phyloP scores from a whole-genome alignment of 2,113 vertebrate genomes.

The Pipa parva region DNA sequence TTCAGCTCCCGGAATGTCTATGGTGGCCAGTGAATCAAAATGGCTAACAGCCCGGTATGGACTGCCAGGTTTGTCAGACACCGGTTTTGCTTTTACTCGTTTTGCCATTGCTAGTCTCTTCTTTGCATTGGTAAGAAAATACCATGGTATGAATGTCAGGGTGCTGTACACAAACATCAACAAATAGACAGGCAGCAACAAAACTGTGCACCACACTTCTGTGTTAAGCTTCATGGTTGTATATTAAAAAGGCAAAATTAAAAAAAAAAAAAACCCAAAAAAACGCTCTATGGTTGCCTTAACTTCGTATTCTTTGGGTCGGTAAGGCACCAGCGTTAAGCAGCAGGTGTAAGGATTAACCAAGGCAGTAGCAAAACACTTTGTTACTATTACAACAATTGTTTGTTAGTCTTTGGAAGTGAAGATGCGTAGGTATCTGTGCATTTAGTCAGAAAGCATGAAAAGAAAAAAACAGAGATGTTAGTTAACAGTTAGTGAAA shows the following conservation, averaged over 20 bases:
- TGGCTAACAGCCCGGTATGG: slow-evolving; percentile 86
- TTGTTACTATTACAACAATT: slow-evolving; percentile 55
- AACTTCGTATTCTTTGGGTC: slow-evolving; percentile 50
- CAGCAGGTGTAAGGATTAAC: slow-evolving; percentile 34
- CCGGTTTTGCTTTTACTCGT: slow-evolving; percentile 82
- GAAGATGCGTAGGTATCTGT: slow-evolving; percentile 57
- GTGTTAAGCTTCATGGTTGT: slow-evolving; percentile 72
- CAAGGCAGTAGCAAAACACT: slow-evolving; percentile 49
- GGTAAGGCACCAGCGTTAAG: slow-evolving; percentile 37
- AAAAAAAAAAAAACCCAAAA: background rate
- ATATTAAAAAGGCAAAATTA: background rate
- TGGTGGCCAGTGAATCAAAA: slow-evolving; percentile 74
- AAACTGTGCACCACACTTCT: slow-evolving; percentile 67
- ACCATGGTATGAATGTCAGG: slow-evolving; percentile 94
- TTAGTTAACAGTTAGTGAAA: slow-evolving; percentile 56
- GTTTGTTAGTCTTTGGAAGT: slow-evolving; percentile 70
- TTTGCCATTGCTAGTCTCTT: slow-evolving; percentile 77
- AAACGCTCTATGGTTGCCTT: slow-evolving; percentile 1
- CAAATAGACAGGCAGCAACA: slow-evolving; percentile 84
- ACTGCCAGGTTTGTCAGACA: slow-evolving; percentile 72
- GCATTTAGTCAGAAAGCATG: slow-evolving; percentile 62
- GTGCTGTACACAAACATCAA: slow-evolving; percentile 88
- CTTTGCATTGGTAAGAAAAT: slow-evolving; percentile 85
- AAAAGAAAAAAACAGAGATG: slow-evolving; percentile 51
- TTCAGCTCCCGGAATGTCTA: slow-evolving; percentile 83